Percentiles rank a stretch among this genome's conserved stretches.
Conservation (phyloP, 2,888 invertebrate genomes). For the Geotrupes spiniger region DNA sequence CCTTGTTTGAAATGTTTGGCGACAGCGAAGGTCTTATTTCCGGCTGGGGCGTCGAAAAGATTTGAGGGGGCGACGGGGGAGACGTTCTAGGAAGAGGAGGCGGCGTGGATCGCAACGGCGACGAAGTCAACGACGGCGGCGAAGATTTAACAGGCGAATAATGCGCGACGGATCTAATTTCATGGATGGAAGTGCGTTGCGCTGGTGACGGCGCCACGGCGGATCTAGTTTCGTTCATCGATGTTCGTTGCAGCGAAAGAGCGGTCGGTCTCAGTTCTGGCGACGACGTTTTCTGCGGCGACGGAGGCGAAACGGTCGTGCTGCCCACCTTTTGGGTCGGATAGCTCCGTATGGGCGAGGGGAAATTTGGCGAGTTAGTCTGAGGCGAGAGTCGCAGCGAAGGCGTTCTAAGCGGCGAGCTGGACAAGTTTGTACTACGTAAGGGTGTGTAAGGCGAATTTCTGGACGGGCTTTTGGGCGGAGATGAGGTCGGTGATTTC, state of each 20-base stretch:
- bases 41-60: slow-evolving; percentile 13
- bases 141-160: slow-evolving; percentile 5
- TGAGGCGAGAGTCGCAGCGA: slow-evolving; percentile 16
- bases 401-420: slow-evolving; percentile 23
- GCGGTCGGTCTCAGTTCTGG: slow-evolving; percentile 11
- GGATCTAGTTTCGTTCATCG: slow-evolving; percentile 3
- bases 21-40: slow-evolving; percentile 25
- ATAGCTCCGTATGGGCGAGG: slow-evolving; percentile 11
- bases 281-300: slow-evolving; percentile 10
- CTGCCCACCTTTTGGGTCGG: slow-evolving; percentile 16
- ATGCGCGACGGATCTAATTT: neutral
- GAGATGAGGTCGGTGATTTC: slow-evolving; percentile 43
- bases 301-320: slow-evolving; percentile 5
- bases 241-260: slow-evolving; percentile 12
- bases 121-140: slow-evolving; percentile 1
- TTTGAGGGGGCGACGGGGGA: slow-evolving; percentile 11
- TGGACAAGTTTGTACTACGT: slow-evolving; percentile 37
- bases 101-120: slow-evolving; percentile 7
- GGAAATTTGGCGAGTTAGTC: slow-evolving; percentile 10
- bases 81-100: slow-evolving; percentile 12
- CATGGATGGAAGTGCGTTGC: neutral
- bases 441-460: slow-evolving; percentile 42
- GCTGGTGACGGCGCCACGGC: slow-evolving; percentile 3
- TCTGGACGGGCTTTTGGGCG: slow-evolving; percentile 40
- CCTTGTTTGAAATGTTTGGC: slow-evolving; percentile 22